Evolutionary conservation across 2,797 vertebrate species (phyloP).

Genomic region (Percopsis omiscomaycus): DNA sequence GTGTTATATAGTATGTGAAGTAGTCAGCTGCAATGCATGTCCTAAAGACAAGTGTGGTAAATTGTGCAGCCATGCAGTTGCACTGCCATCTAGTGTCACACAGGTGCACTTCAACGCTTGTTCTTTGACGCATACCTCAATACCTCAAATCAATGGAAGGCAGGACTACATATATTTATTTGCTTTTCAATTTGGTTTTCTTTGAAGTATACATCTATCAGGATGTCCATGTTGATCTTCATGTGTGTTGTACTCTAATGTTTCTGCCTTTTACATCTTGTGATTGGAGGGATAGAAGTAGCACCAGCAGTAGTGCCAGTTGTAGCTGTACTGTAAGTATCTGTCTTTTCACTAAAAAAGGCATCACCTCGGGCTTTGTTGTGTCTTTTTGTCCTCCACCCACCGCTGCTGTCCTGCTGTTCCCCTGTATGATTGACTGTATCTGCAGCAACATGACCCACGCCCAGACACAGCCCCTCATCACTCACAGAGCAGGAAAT

Average conservation of each 20-base stretch:
- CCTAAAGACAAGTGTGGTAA: conserved; percentile 30
- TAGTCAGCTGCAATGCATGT: conserved; percentile 30
- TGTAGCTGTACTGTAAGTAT: not conserved
- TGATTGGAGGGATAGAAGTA: not conserved
- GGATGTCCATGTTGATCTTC: too few species aligned
- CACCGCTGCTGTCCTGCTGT: conserved; percentile 30
- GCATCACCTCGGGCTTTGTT: conserved; percentile 55
- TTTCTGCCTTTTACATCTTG: not conserved
- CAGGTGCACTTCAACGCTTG: conserved; percentile 9
- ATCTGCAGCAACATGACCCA: conserved; percentile 46
- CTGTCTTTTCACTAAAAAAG: conserved; percentile 19
- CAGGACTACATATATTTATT: too few species aligned
- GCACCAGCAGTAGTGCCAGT: not conserved
- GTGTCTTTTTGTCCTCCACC: conserved; percentile 57
- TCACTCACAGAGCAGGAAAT: conserved; percentile 57
- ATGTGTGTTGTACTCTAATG: too few species aligned
- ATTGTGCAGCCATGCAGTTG: conserved; percentile 22
- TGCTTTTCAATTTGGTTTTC: too few species aligned
- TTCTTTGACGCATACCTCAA: not conserved
- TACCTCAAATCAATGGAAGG: too few species aligned
- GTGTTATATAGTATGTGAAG: conserved; percentile 39
- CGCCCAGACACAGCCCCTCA: conserved; percentile 60
- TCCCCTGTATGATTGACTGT: conserved; percentile 54
- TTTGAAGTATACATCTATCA: too few species aligned
- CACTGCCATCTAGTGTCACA: conserved; percentile 70